Evolutionary conservation across 37 sponge, comb jelly and placozoan genomes (phyloP), one percentile per base, ranked within the genome.

Genomic region (Hexactinellida sp.): DNA sequence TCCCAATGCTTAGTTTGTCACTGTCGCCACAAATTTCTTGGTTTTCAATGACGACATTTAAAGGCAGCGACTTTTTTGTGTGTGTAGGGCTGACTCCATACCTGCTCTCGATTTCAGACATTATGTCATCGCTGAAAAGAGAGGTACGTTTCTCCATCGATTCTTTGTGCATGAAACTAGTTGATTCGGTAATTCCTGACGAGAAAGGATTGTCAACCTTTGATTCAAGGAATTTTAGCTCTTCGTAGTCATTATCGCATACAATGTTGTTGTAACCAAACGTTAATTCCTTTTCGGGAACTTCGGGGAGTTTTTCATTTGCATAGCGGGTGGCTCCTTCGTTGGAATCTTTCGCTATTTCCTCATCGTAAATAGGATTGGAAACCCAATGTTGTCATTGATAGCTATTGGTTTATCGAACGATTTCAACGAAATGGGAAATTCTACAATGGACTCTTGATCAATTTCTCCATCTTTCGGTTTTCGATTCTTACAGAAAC

Each of bases 281-380:
- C 13, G 13, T 13, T 41, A 13, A 13, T 23, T 28, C 28, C 34
- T 63, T 63, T 28, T 10, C 28, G 3, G 30, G 28, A 25, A 63
- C 25, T 63, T 25, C 76, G 34, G 3, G 19, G 25, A n/a, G 30
- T 28, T 63, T 63, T 10, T 63, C 76, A 21, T 63, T 10, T 28
- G 3, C 19, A 63, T 63, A 32, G 76, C 19, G 76, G 32, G 76
- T 63, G 34, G 76, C 76, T 63, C 76, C 76, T 63, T 63, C 76
- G 32, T 7, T 25, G 5, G 28, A n/a, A 63, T 63, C 76, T 63
- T 63, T n/a, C 30, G 3, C 30, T 21, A 32, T n/a, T 28, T 23
- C 34, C 13, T 63, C 76, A 63, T 63, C 76, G 13, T 63, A 63
- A 63, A 63, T 63, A 32, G 76, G 76, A 63, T 63, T 63, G 47